phyloP scores from a whole-genome alignment of 92 coral and sea anemone species.

The Ricordea florida region DNA sequence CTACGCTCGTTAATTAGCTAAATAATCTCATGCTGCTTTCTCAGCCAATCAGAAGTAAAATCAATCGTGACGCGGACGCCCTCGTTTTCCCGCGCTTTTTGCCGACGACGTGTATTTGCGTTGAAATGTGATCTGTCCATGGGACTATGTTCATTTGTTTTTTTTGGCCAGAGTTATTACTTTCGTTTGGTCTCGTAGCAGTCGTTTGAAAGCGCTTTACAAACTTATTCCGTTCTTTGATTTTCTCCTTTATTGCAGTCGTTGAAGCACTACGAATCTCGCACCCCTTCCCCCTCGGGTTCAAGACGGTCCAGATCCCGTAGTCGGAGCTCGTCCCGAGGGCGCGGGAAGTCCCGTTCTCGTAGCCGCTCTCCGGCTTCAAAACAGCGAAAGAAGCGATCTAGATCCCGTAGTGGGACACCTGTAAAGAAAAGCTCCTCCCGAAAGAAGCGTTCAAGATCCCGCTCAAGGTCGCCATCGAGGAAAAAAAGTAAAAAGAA shows the following conservation, averaged over 20 bases:
- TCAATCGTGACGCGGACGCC: no score
- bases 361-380: conserved; percentile 76
- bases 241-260: conserved; percentile 55
- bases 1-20: no score
- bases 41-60: no score
- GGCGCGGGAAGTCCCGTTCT: conserved; percentile 82
- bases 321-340: conserved; percentile 84
- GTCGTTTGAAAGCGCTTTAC: not conserved
- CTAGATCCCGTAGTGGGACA: conserved; percentile 80
- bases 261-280: conserved; percentile 87
- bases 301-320: conserved; percentile 78
- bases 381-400: conserved; percentile 72
- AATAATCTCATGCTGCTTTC: no score
- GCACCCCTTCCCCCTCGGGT: conserved; percentile 91
- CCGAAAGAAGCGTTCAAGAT: conserved; percentile 80
- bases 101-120: no score
- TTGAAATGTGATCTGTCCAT: no score
- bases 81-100: no score
- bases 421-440: conserved; percentile 77
- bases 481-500: conserved; percentile 81
- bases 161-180: no score
- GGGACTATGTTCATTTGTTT: no score
- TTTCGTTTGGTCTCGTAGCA: no score
- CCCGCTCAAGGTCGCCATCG: conserved; percentile 87
- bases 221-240: not conserved